phyloP scores from a whole-genome alignment of 2,113 vertebrate genomes.

The Cavia aperea region DNA sequence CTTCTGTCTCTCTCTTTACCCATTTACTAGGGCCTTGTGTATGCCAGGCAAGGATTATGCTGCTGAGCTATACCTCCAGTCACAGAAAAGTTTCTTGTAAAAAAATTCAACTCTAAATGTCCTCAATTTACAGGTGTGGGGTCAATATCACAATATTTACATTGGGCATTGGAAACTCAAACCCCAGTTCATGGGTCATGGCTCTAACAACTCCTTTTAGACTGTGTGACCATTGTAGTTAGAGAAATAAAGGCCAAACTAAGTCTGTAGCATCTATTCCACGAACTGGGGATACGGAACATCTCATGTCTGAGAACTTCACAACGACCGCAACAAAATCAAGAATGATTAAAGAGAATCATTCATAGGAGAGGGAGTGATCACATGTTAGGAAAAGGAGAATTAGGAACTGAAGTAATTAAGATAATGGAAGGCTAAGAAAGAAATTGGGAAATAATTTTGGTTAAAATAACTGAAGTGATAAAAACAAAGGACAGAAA shows the following conservation, averaged over 20 bases:
- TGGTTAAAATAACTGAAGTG: conserved; percentile 11
- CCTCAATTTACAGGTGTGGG: neutral
- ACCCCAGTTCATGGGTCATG: neutral
- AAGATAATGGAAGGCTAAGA: neutral
- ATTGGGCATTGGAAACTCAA: neutral
- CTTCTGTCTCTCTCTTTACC: neutral
- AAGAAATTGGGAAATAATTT: conserved; percentile 18
- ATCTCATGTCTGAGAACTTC: neutral
- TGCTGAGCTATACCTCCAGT: neutral
- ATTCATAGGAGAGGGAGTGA: neutral
- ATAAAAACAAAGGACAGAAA: conserved; percentile 29
- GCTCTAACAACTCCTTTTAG: neutral
- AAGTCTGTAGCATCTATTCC: neutral
- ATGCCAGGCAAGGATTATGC: neutral
- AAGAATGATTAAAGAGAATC: neutral
- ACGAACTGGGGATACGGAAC: too few species aligned
- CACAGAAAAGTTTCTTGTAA: neutral
- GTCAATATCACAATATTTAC: neutral
- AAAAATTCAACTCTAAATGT: neutral
- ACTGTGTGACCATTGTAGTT: neutral
- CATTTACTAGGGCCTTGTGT: neutral
- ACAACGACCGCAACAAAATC: neutral
- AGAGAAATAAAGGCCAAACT: neutral
- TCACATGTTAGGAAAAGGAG: neutral
- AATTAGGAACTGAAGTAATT: neutral